Percentiles rank a stretch among this genome's conserved stretches.
These are phyloP conservation scores for Nanorana parkeri DNA, from an alignment of 2,113 vertebrate species.

Conservation along the genomic window DNA sequence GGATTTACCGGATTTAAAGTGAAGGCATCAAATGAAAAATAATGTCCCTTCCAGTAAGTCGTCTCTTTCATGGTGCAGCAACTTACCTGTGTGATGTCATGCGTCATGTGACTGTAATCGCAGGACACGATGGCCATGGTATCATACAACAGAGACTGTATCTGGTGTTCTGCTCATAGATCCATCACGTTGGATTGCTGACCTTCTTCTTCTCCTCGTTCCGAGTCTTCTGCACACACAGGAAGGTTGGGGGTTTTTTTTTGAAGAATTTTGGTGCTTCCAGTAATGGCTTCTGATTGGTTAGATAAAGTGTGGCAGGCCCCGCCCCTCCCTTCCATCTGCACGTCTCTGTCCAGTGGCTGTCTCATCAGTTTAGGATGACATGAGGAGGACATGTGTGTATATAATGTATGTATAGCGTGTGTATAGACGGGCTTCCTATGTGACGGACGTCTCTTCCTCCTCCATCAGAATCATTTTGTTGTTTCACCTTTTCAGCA, in stretches of 20 bases:
- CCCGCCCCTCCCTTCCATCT: neutral
- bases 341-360: neutral
- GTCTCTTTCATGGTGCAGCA: neutral
- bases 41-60: no score
- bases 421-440: neutral
- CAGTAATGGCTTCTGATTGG: constrained; percentile 6
- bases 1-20: no score
- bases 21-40: no score
- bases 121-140: constrained; percentile 13
- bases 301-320: neutral
- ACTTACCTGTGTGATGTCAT: constrained; percentile 29
- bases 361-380: constrained; percentile 21
- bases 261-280: constrained; percentile 20
- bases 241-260: constrained; percentile 4
- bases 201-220: no score
- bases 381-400: neutral
- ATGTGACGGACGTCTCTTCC: no score
- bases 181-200: no score
- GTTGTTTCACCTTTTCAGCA: no score
- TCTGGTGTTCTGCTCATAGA: no score
- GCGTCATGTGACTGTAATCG: neutral
- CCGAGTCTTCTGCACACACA: no score
- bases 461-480: no score
- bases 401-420: neutral
- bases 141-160: no score